Base-by-base conservation (phyloP, 2,888 invertebrate genomes). In the Ectobius pallidus region DNA sequence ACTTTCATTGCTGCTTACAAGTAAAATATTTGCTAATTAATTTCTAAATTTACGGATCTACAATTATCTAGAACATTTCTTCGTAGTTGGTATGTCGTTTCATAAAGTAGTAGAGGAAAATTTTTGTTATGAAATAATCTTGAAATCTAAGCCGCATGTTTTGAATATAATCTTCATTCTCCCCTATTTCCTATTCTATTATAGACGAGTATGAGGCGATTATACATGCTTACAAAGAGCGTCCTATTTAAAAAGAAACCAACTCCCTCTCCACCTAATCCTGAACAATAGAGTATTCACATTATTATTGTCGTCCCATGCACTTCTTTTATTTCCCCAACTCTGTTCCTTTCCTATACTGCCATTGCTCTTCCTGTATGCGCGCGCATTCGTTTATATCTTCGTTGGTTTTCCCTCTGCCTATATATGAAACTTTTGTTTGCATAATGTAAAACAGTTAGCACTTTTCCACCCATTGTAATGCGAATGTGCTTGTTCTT, bases 381-480 rank as follows among this genome's bases (percentile, higher is more conserved):
- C 61, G 42, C 39, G 70, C 61, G 70, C 70, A 70, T 61, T 42
- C 70, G 61, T 55, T 58, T 58, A 70, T 58, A 55, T 70, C 58
- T 70, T 61, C 34, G 58, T 70, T 58, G 18, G 67, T 70, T n/a
- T n/a, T 70, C 58, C 32, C 58, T 55, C 70, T 52, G 69, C 55
- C 52, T 62, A 49, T 62, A n/a, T n/a, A 58, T 67, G 74, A 69
- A 74, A 75, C 75, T 73, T 73, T 75, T 75, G 75, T 75, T 75
- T 75, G 75, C 73, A 75, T 75, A 73, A 75, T 75, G 71, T 73
- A 73, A 73, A 75, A 71, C 73, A 75, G 73, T 73, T 71, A 73
- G 73, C 71, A 75, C 73, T 71, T 73, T 69, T 71, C 58, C 42
- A 20, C 74, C n/a, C 46, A 71, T 73, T 73, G 75, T 73, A 68